A percentile compares a stretch with the other conserved stretches of the same genome.
phyloP scores from a whole-genome alignment of 2,797 vertebrate genomes.

The Eospalax fontanierii region DNA sequence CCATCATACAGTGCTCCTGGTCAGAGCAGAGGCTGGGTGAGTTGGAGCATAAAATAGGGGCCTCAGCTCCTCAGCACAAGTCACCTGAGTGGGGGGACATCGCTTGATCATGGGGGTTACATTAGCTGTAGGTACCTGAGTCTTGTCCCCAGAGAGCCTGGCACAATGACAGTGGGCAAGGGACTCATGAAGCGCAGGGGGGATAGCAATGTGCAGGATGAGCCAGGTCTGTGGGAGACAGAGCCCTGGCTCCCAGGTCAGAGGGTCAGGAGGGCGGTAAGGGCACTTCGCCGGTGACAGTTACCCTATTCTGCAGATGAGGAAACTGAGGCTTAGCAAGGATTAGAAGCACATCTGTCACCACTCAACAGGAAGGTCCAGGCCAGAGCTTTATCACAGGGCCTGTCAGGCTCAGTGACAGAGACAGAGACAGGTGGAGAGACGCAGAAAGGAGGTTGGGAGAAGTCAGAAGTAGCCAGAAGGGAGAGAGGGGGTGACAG shows the following conservation, averaged over 20 bases:
- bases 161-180: too few relatives aligned
- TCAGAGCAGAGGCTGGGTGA: not conserved
- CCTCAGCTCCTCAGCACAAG: fast-evolving
- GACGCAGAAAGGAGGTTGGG: too few relatives aligned
- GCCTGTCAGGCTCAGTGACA: not conserved
- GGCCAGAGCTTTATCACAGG: not conserved
- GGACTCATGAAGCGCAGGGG: fast-evolving
- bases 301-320: not conserved
- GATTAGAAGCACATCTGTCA: not conserved
- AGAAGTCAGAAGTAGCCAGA: too few relatives aligned
- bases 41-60: too few relatives aligned
- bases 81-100: too few relatives aligned
- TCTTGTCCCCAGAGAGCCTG: not conserved
- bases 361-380: not conserved
- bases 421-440: not conserved
- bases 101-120: not conserved
- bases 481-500: too few relatives aligned
- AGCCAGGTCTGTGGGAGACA: fast-evolving
- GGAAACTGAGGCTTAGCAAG: not conserved
- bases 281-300: not conserved
- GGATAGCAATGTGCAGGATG: not conserved
- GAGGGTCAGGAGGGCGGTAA: not conserved
- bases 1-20: fast-evolving
- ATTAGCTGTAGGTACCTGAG: too few relatives aligned
- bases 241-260: not conserved